phyloP scores from a whole-genome alignment of 2,797 vertebrate species.

The Acipenser ruthenus region DNA sequence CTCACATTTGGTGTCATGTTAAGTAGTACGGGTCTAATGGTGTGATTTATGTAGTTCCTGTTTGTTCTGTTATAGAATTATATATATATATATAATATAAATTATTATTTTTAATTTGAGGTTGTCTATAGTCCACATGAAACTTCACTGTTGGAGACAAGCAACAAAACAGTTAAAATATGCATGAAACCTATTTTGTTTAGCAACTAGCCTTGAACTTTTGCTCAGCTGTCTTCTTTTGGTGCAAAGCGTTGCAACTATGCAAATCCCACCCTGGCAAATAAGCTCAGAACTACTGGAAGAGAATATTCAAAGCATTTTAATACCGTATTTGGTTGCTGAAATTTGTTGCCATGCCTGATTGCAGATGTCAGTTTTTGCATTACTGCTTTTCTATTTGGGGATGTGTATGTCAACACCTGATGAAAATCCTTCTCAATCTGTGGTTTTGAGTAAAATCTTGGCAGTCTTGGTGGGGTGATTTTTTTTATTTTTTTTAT shows the following conservation, averaged over 20 bases:
- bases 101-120: too few species aligned
- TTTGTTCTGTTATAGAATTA: too few species aligned
- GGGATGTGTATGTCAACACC: conserved; percentile 47
- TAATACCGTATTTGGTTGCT: conserved; percentile 21
- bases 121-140: too few species aligned
- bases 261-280: conserved; percentile 3
- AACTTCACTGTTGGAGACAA: neutral
- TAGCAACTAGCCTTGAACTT: conserved; percentile 1
- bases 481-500: too few species aligned
- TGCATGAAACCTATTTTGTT: neutral
- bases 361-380: conserved; percentile 48
- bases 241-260: neutral
- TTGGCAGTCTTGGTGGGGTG: too few species aligned
- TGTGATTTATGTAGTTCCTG: too few species aligned
- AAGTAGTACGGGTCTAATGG: too few species aligned
- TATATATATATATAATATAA: too few species aligned
- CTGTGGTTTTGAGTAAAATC: conserved; percentile 13
- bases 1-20: too few species aligned
- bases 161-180: conserved; percentile 4
- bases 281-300: neutral
- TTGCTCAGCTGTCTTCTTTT: neutral
- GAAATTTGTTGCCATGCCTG: conserved; percentile 47
- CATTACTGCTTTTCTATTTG: conserved; percentile 39
- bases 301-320: conserved; percentile 13
- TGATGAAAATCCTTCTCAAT: conserved; percentile 43